Conservation (phyloP, 1,140 invertebrate genomes). For the Caenorhabditis brenneri region DNA sequence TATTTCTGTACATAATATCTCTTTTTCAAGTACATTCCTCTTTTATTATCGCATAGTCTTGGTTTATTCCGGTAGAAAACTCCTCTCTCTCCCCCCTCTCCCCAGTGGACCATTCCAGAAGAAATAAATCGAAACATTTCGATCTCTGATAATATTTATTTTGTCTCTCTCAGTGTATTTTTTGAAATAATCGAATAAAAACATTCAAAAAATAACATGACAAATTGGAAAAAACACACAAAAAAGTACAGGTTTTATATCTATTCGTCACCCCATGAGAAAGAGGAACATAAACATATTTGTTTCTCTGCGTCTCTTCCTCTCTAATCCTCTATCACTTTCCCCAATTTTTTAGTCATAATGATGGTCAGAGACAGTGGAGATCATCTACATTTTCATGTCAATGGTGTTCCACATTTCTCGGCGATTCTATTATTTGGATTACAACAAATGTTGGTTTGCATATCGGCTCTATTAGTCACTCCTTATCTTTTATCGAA, state of each 20-base stretch:
- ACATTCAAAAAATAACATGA: not conserved
- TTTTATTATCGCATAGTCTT: not conserved
- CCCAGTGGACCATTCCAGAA: not conserved
- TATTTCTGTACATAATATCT: not conserved
- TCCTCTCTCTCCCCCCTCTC: not conserved
- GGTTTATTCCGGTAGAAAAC: not conserved
- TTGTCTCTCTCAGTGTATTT: not conserved
- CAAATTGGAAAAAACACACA: not conserved
- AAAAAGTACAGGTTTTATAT: conserved; percentile 7
- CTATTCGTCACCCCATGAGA: not conserved
- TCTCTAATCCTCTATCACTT: not conserved
- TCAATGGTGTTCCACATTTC: conserved; percentile 46
- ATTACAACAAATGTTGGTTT: conserved; percentile 53
- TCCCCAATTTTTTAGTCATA: not conserved
- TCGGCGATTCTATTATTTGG: not conserved
- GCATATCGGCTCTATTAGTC: conserved; percentile 52
- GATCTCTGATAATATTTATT: conserved; percentile 20
- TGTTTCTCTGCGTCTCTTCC: not conserved
- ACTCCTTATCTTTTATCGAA: conserved; percentile 51
- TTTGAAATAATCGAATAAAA: not conserved
- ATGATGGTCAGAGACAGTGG: not conserved
- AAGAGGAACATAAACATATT: not conserved
- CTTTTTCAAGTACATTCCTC: not conserved
- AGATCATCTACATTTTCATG: conserved; percentile 26
- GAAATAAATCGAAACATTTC: not conserved